phyloP scores from a whole-genome alignment of 2,797 vertebrate genomes.

The Helostoma temminkii region DNA sequence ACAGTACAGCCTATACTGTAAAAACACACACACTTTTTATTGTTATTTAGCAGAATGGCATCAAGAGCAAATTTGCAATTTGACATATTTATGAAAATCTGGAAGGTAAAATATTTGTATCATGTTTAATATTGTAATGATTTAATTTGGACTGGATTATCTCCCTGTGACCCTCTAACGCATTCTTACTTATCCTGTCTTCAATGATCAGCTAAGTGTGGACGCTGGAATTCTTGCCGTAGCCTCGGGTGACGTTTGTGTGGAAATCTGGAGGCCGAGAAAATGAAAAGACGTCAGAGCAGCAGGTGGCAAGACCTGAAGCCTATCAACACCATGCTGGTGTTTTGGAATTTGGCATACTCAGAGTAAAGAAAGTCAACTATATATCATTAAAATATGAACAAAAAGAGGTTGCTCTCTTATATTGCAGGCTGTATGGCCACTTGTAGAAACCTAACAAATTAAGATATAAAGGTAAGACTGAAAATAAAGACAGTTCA shows the following conservation, averaged over 20 bases:
- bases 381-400: background rate
- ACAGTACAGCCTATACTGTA: constrained; percentile 1
- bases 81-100: too few relatives aligned
- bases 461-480: background rate
- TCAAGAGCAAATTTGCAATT: too few relatives aligned
- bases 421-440: background rate
- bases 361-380: background rate
- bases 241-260: constrained; percentile 84
- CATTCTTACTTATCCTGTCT: background rate
- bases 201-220: constrained; percentile 85
- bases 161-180: background rate
- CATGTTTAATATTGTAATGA: too few relatives aligned
- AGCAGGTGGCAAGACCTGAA: background rate
- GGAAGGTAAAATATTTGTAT: too few relatives aligned
- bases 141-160: background rate
- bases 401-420: background rate
- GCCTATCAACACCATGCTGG: too few relatives aligned
- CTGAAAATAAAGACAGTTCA: background rate
- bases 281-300: constrained; percentile 53
- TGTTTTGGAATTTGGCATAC: background rate
- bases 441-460: background rate
- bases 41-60: too few relatives aligned
- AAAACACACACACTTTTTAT: constrained; percentile 21
- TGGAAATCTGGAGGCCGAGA: constrained; percentile 89
- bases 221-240: constrained; percentile 89